Conservation (phyloP, 1,140 invertebrate species). For the Eriosoma lanigerum region DNA sequence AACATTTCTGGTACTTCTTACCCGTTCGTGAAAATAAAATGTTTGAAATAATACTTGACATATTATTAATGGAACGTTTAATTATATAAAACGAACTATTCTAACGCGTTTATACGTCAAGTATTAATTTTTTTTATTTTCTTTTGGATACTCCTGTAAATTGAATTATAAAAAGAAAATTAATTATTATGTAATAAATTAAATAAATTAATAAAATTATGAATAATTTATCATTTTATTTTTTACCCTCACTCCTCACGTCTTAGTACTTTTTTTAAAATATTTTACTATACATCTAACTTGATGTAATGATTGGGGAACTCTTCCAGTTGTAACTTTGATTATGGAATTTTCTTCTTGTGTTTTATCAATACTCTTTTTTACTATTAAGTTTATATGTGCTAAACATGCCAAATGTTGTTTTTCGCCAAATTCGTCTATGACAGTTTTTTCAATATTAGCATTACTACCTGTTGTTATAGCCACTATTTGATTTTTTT, state of each 20-base stretch:
- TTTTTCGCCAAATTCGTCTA: constrained; percentile 56
- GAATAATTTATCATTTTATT: not conserved
- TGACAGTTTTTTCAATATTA: constrained; percentile 58
- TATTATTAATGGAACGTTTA: constrained; percentile 51
- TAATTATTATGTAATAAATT: not conserved
- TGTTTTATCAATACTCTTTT: constrained; percentile 52
- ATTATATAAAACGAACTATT: constrained; percentile 55
- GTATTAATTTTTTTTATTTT: constrained; percentile 1
- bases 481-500: constrained; percentile 55
- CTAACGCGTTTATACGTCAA: constrained; percentile 55
- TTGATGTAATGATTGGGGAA: constrained; percentile 53
- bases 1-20: constrained; percentile 56
- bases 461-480: constrained; percentile 59
- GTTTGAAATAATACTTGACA: not conserved
- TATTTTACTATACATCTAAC: constrained; percentile 58
- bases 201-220: not conserved
- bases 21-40: constrained; percentile 6
- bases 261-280: constrained; percentile 58
- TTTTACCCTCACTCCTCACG: constrained; percentile 55
- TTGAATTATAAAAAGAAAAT: not conserved
- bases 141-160: constrained; percentile 6
- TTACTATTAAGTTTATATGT: constrained; percentile 59
- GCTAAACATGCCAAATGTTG: constrained; percentile 59
- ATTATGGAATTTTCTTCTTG: constrained; percentile 3
- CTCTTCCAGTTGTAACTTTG: constrained; percentile 40